Evolutionary conservation across 2,113 vertebrate species (phyloP).

Genomic region (Toxotes chatareus): DNA sequence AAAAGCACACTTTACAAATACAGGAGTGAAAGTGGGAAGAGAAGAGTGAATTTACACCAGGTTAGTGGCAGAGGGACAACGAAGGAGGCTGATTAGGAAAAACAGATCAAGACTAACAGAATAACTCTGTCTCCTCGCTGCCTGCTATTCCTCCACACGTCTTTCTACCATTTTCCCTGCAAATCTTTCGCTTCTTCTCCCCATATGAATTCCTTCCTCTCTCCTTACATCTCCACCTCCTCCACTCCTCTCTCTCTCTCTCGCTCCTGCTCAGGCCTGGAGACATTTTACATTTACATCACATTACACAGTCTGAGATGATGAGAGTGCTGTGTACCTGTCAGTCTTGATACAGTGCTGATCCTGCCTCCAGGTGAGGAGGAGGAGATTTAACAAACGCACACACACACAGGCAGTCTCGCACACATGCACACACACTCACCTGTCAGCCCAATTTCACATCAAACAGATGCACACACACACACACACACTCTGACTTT

Average conservation of each 20-base stretch:
- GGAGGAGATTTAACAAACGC: slow-evolving; percentile 17
- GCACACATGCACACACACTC: slow-evolving; percentile 19
- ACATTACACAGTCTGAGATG: slow-evolving; percentile 61
- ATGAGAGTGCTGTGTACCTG: slow-evolving; percentile 59
- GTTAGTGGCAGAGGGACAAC: neutral
- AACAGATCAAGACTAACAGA: neutral
- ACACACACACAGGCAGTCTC: neutral
- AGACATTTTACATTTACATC: slow-evolving; percentile 64
- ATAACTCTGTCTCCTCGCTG: neutral
- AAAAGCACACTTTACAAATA: neutral
- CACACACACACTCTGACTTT: neutral
- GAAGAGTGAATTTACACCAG: slow-evolving; percentile 6
- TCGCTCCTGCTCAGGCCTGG: neutral
- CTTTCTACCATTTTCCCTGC: neutral
- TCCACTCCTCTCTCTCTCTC: neutral
- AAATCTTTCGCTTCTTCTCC: neutral
- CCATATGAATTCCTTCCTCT: neutral
- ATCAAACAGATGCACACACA: slow-evolving; percentile 2
- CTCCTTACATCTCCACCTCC: neutral
- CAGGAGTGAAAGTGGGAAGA: neutral
- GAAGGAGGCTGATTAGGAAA: neutral
- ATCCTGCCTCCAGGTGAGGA: slow-evolving; percentile 53
- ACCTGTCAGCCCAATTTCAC: slow-evolving; percentile 18
- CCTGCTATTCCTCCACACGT: neutral
- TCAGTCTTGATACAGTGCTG: slow-evolving; percentile 46